phyloP scores from a whole-genome alignment of 2,113 vertebrate species.

The Strigops habroptila region DNA sequence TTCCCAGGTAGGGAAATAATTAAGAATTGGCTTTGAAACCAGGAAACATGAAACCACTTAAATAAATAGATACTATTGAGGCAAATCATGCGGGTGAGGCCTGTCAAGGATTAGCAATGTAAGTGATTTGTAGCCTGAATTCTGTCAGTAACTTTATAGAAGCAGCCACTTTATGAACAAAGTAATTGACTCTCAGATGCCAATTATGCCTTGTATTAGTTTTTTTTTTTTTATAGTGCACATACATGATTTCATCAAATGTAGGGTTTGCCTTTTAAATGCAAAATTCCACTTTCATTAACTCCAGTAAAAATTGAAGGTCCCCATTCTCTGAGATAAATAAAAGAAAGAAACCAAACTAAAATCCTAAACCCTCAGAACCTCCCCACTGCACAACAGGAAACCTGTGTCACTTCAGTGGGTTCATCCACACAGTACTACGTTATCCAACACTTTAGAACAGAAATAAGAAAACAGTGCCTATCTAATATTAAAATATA shows the following conservation, averaged over 20 bases:
- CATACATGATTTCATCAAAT: background rate
- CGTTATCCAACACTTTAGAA: background rate
- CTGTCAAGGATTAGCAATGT: background rate
- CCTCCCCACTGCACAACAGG: background rate
- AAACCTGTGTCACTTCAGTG: background rate
- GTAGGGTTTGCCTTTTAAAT: background rate
- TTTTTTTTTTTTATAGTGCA: background rate
- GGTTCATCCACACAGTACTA: accelerated
- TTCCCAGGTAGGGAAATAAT: slow-evolving; percentile 8
- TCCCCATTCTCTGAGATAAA: background rate
- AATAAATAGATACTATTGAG: background rate
- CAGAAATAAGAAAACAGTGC: background rate
- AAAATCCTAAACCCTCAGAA: background rate
- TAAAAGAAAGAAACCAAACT: background rate
- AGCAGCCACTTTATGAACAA: background rate
- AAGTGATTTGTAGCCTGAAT: background rate
- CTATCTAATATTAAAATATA: background rate
- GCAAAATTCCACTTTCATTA: background rate
- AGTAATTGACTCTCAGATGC: background rate
- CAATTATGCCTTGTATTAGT: background rate
- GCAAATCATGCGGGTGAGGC: background rate
- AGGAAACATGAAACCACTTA: background rate
- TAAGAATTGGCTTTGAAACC: background rate
- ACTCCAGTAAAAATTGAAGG: background rate
- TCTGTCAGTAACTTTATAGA: background rate